These are phyloP conservation scores for Apotomis turbidana DNA, from an alignment of 2,888 invertebrate species.

Conservation along the genomic window DNA sequence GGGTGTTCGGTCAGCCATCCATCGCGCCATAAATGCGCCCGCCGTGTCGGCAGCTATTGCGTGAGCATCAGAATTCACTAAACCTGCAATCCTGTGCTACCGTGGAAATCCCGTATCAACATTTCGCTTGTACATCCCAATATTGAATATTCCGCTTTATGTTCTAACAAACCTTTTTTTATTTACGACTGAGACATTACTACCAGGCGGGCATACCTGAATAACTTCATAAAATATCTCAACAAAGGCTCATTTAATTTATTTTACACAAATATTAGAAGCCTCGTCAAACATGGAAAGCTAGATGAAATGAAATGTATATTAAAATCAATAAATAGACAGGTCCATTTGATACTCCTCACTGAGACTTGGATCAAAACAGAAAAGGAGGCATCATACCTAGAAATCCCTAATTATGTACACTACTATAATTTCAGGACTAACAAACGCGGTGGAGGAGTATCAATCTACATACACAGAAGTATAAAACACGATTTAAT, in stretches of 20 bases:
- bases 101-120: too few relatives aligned
- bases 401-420: not conserved
- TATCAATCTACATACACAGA: not conserved
- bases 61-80: too few relatives aligned
- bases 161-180: too few relatives aligned
- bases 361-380: constrained; percentile 3
- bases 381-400: not conserved
- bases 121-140: too few relatives aligned
- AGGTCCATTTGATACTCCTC: not conserved
- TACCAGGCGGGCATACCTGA: too few relatives aligned
- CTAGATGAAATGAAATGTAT: not conserved
- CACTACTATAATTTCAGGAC: not conserved
- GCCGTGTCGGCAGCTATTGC: too few relatives aligned
- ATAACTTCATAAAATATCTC: too few relatives aligned
- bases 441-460: not conserved
- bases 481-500: not conserved
- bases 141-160: too few relatives aligned
- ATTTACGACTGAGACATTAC: too few relatives aligned
- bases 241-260: not conserved
- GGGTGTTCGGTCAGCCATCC: too few relatives aligned
- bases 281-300: not conserved
- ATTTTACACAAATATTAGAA: not conserved
- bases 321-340: not conserved
- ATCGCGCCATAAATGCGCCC: too few relatives aligned
- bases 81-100: too few relatives aligned